phyloP scores from a whole-genome alignment of 2,113 vertebrate species.

The Colinus virginianus region DNA sequence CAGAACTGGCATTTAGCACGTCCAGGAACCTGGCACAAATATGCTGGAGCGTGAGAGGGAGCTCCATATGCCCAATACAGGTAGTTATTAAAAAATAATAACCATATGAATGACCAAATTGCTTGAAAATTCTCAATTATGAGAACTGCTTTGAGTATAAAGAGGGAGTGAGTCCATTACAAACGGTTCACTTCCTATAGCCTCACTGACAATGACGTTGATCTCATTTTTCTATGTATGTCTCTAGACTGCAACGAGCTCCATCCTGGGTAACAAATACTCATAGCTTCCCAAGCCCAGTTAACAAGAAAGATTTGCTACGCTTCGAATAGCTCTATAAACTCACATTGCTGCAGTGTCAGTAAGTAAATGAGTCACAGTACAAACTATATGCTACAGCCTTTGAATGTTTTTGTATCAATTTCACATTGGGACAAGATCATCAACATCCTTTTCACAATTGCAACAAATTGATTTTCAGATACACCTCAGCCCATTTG shows the following conservation, averaged over 20 bases:
- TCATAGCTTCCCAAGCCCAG: not conserved
- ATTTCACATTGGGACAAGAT: not conserved
- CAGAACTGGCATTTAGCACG: not conserved
- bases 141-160: not conserved
- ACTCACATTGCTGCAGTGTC: not conserved
- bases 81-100: not conserved
- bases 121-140: not conserved
- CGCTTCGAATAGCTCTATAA: not conserved
- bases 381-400: not conserved
- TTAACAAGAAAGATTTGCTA: not conserved
- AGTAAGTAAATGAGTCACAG: not conserved
- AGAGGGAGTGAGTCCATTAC: not conserved
- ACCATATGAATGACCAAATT: not conserved
- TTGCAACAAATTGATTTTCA: not conserved
- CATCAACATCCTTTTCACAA: not conserved
- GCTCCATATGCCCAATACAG: not conserved
- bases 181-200: not conserved
- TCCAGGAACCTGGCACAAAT: not conserved
- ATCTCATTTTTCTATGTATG: not conserved
- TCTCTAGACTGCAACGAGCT: not conserved
- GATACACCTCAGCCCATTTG: not conserved
- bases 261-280: not conserved
- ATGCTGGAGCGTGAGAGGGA: not conserved
- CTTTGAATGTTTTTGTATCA: not conserved
- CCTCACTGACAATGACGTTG: not conserved